Percentiles rank a stretch among this genome's conserved stretches.
These are phyloP conservation scores for Liodrosophila aerea DNA, from an alignment of 2,888 invertebrate species.

Conservation along the genomic window DNA sequence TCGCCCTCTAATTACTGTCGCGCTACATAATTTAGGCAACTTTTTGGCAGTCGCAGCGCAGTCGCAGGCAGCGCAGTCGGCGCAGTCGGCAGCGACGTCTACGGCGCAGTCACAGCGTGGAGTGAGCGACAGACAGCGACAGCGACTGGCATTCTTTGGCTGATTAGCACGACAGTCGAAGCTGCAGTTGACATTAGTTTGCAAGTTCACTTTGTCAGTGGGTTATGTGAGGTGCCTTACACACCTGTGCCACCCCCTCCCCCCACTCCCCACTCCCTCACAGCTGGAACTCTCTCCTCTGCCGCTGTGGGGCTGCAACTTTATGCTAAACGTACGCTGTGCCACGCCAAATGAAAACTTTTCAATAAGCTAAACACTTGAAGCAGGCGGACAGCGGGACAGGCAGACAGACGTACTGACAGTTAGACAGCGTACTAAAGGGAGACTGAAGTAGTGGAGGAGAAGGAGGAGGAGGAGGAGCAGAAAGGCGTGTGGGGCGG, in stretches of 20 bases:
- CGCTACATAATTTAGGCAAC: slow-evolving; percentile 71
- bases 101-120: slow-evolving; percentile 6
- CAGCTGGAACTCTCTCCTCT: slow-evolving; percentile 15
- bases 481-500: background rate
- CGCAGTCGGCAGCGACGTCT: slow-evolving; percentile 2
- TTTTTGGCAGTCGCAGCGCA: slow-evolving; percentile 31
- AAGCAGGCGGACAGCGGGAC: slow-evolving; percentile 30
- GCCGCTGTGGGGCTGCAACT: slow-evolving; percentile 37
- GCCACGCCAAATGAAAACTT: slow-evolving; percentile 67
- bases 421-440: slow-evolving; percentile 30
- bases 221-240: slow-evolving; percentile 23
- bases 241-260: slow-evolving; percentile 5
- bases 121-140: background rate
- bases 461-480: background rate
- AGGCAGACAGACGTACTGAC: slow-evolving; percentile 44
- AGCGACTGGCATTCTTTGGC: background rate
- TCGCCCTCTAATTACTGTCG: slow-evolving; percentile 68
- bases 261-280: background rate
- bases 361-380: slow-evolving; percentile 76
- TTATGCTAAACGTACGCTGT: slow-evolving; percentile 60
- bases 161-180: slow-evolving; percentile 6
- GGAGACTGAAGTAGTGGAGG: background rate
- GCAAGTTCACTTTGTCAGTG: slow-evolving; percentile 62
- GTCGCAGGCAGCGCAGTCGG: slow-evolving; percentile 13
- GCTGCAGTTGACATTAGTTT: slow-evolving; percentile 39